Conservation (phyloP, 1,140 invertebrate genomes). For the Ephestia elutella region DNA sequence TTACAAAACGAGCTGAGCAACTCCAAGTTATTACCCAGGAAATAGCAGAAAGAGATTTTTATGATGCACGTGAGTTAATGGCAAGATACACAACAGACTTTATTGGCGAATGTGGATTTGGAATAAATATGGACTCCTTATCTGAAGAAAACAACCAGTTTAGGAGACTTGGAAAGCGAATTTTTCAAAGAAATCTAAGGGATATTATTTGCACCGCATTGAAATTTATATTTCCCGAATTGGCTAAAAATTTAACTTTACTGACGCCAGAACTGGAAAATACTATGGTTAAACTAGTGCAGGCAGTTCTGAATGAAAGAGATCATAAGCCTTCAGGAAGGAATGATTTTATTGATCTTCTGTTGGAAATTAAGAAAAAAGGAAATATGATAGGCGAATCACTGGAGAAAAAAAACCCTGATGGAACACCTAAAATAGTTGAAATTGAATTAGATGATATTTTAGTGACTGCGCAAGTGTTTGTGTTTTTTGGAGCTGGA, state of each 20-base stretch:
- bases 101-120: constrained; percentile 76
- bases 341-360: constrained; percentile 74
- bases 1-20: constrained; percentile 65
- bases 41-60: constrained; percentile 38
- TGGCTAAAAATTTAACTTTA: constrained; percentile 31
- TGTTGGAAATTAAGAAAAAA: constrained; percentile 71
- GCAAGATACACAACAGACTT: constrained; percentile 74
- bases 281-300: constrained; percentile 37
- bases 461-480: constrained; percentile 29
- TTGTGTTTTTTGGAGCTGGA: constrained; percentile 45
- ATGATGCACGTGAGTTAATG: constrained; percentile 71
- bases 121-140: constrained; percentile 73
- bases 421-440: constrained; percentile 22
- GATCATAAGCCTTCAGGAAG: constrained; percentile 56
- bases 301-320: constrained; percentile 58
- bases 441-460: constrained; percentile 26
- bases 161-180: constrained; percentile 55
- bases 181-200: constrained; percentile 31
- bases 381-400: constrained; percentile 34
- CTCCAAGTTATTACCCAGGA: constrained; percentile 56
- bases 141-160: constrained; percentile 72
- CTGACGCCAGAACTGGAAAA: constrained; percentile 29
- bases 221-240: constrained; percentile 27
- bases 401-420: constrained; percentile 22
- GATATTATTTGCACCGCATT: constrained; percentile 20